phyloP scores from a whole-genome alignment of 2,888 invertebrate species.

The Andrena bucephala region DNA sequence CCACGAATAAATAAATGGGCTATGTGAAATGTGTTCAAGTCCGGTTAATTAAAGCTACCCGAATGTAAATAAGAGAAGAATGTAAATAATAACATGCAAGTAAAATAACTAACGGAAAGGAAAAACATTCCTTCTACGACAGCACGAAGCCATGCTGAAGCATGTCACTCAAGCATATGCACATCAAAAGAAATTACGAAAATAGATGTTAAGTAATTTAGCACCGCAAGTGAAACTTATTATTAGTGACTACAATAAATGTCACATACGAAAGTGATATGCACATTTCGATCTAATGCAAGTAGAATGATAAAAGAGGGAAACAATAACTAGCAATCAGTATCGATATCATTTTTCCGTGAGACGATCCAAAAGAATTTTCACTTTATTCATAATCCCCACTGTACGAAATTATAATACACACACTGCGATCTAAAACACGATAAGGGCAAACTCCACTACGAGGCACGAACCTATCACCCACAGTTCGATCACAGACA shows the following conservation, averaged over 20 bases:
- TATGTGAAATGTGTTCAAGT: neutral
- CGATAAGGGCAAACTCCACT: neutral
- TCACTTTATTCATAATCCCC: no score
- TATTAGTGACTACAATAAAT: neutral
- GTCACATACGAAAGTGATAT: no score
- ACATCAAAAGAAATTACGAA: neutral
- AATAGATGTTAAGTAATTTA: neutral
- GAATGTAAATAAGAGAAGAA: neutral
- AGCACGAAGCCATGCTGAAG: constrained; percentile 12
- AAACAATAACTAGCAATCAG: neutral
- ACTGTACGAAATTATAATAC: no score
- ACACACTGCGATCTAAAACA: constrained; percentile 2
- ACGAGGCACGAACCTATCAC: neutral
- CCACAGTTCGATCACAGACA: neutral
- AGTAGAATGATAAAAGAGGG: constrained; percentile 2
- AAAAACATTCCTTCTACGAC: neutral
- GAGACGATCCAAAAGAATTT: no score
- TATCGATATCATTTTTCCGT: neutral
- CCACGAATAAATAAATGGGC: neutral
- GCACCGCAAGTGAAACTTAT: neutral
- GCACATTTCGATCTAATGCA: neutral
- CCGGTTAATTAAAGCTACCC: neutral
- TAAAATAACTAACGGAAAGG: neutral
- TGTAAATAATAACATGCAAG: neutral
- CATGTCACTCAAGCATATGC: neutral